Conservation (phyloP, 2,888 invertebrate species). For the Acanthococcus lagerstroemiae region DNA sequence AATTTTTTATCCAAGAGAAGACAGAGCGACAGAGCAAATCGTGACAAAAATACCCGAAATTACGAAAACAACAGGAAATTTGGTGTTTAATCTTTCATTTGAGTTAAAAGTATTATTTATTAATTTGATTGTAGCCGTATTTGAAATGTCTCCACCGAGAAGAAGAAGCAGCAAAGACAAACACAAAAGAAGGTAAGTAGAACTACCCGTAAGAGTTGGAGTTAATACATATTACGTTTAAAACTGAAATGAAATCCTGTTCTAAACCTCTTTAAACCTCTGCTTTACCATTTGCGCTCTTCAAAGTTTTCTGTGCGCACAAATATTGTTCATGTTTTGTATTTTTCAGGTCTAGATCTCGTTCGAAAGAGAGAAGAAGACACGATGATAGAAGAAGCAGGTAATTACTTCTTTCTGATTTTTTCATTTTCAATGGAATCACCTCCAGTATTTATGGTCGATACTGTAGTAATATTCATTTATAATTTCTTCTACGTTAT, state of each 20-base stretch:
- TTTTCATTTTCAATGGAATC: background rate
- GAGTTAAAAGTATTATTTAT: too few species aligned
- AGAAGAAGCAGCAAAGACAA: slow-evolving; percentile 19
- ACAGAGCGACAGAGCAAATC: too few species aligned
- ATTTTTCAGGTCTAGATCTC: slow-evolving; percentile 37
- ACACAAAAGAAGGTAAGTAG: slow-evolving; percentile 21
- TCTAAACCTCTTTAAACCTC: background rate
- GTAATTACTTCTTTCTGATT: background rate
- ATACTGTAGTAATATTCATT: too few species aligned
- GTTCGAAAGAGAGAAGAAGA: slow-evolving; percentile 38
- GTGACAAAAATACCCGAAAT: too few species aligned
- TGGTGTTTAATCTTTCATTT: too few species aligned
- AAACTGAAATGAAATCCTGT: background rate
- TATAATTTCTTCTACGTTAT: background rate
- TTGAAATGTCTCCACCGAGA: slow-evolving; percentile 9
- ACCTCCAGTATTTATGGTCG: background rate
- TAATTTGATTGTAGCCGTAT: too few species aligned
- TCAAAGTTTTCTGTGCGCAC: background rate
- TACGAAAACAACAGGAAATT: too few species aligned
- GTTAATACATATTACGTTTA: background rate
- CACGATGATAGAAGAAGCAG: slow-evolving; percentile 13
- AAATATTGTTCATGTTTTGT: background rate
- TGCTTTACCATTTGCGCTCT: background rate
- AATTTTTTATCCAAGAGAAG: too few species aligned
- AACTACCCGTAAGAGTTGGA: background rate